Evolutionary conservation across 2,113 vertebrate genomes (phyloP).

Genomic region (Xiphias gladius): DNA sequence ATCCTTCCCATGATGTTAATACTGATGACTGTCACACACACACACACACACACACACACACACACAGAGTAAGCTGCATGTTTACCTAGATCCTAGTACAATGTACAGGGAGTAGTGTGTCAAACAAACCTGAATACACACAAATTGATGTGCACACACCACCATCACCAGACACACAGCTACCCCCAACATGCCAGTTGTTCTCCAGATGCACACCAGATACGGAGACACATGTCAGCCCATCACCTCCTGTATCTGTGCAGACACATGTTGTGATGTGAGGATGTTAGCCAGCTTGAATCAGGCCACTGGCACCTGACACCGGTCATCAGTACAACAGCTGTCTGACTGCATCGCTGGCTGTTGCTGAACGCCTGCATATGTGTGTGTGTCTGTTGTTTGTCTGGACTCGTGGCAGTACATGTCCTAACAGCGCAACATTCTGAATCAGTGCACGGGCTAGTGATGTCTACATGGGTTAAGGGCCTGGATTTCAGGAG

Average conservation of each 20-base stretch:
- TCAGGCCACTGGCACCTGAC: conserved; percentile 78
- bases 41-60: conserved; percentile 15
- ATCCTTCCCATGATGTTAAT: conserved; percentile 24
- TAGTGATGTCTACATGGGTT: neutral
- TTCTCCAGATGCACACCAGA: conserved; percentile 70
- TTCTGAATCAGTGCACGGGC: conserved; percentile 17
- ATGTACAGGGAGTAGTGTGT: neutral
- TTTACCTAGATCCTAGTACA: neutral
- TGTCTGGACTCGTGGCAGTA: conserved; percentile 48
- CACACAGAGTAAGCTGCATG: neutral
- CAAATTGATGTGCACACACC: conserved; percentile 12
- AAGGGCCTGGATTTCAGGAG: neutral
- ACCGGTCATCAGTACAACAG: conserved; percentile 73
- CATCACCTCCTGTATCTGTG: conserved; percentile 52
- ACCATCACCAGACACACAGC: conserved; percentile 8
- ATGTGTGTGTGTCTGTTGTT: conserved; percentile 55
- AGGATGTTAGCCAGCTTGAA: conserved; percentile 72
- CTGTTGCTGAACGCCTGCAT: conserved; percentile 47
- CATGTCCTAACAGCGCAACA: conserved; percentile 31
- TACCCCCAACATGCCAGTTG: conserved; percentile 45
- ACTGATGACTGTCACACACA: conserved; percentile 1
- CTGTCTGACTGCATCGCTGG: conserved; percentile 59
- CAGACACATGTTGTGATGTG: conserved; percentile 70
- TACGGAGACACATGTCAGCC: conserved; percentile 63
- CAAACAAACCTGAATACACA: conserved; percentile 6